Percentiles rank a stretch among this genome's conserved stretches.
Conservation (phyloP, 2,113 vertebrate genomes). For the Dinomys branickii region DNA sequence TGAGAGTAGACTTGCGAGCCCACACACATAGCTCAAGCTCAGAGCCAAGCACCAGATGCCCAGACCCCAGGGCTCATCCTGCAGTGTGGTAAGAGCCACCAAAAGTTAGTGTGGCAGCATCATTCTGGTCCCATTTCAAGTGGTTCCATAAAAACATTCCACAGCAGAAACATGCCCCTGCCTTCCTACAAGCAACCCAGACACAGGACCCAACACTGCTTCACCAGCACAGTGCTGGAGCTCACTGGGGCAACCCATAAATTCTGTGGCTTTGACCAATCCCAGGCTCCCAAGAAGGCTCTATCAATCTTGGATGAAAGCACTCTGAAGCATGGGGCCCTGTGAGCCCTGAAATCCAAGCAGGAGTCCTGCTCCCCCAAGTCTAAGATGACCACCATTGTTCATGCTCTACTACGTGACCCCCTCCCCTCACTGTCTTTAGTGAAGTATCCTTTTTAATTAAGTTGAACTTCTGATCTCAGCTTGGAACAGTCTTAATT, state of each 20-base stretch:
- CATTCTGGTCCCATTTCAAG: background rate
- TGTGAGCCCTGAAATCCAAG: background rate
- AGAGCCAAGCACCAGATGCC: background rate
- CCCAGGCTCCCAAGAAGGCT: background rate
- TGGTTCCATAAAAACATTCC: background rate
- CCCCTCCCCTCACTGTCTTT: background rate
- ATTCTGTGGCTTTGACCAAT: background rate
- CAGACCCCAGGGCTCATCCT: background rate
- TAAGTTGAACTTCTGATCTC: background rate
- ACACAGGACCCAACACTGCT: background rate
- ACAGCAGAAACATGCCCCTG: background rate
- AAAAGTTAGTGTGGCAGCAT: background rate
- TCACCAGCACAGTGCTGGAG: background rate
- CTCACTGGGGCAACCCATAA: background rate
- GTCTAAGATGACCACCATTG: background rate
- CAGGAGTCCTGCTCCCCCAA: background rate
- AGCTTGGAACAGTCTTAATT: background rate
- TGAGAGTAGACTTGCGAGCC: background rate
- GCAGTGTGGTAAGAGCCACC: background rate
- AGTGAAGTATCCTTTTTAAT: background rate
- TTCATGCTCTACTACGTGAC: background rate
- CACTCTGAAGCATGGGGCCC: too few species aligned
- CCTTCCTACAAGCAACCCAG: background rate
- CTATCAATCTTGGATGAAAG: background rate
- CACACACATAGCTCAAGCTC: background rate